Base-by-base conservation (phyloP, 2,113 vertebrate genomes). In the Phalacrocorax carbo region DNA sequence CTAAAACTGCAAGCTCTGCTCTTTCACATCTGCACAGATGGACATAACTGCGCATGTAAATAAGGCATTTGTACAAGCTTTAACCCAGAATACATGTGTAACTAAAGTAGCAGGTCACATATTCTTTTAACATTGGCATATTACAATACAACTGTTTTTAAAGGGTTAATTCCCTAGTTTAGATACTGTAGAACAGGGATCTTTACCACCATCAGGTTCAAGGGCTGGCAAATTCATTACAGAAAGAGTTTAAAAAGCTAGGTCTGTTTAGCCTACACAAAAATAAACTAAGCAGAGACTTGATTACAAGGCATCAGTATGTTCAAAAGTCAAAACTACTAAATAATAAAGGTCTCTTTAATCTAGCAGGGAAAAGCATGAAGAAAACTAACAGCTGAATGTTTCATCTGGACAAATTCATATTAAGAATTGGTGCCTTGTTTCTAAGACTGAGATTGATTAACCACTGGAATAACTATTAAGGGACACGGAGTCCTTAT, bases 401-500 rank as follows among this genome's bases (percentile, higher is more conserved):
- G 61, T 72, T 95, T 95, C 54, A 91, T 48, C 12, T 17, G 85
- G 88, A 61, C 48, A 87, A 79, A 87, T 75, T 76, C 18, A 89
- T 65, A 94, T 87, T 90, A 90, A 69, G 58, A 85, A 76, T n/a
- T 32, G 21, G 13, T 79, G 11, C 12, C 75, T 85, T 21, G 9
- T 93, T 91, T 93, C 78, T 87, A 65, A 61, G 32, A 79, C 13
- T 75, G 61, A 94, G 61, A 85, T 90, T 91, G 73, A 91, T 95
- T 81, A 82, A 81, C 19, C 15, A 27, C n/a, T 84, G 55, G 55
- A 89, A 82, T 38, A 97, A 51, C 77, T 84, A 32, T 76, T 91
- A 82, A 62, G 49, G 36, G 9, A 57, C 30, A n/a, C 5, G 8
- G 19, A 90, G 10, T 58, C 32, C 25, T 77, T 77, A 72, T 79